A percentile compares a stretch with the other conserved stretches of the same genome.
Evolutionary conservation across 1,140 invertebrate species (phyloP).

Genomic region (Pachyrhynchus sulphureomaculatus): DNA sequence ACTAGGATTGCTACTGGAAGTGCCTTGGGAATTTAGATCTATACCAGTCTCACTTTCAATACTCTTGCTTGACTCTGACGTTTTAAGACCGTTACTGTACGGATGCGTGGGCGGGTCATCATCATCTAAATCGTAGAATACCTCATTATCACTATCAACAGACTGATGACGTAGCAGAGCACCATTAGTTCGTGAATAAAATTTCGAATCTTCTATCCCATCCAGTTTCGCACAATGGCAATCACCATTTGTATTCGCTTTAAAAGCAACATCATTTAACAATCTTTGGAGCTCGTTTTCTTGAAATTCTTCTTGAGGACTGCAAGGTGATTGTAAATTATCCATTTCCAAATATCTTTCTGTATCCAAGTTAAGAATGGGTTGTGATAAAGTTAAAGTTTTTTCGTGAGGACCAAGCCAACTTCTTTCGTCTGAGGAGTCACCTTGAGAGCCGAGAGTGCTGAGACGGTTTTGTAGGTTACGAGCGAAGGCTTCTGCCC

Average conservation of each 20-base stretch:
- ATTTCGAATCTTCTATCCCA: slow-evolving; percentile 41
- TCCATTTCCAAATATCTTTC: slow-evolving; percentile 63
- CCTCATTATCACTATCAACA: slow-evolving; percentile 56
- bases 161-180: slow-evolving; percentile 14
- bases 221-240: slow-evolving; percentile 46
- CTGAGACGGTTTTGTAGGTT: slow-evolving; percentile 71
- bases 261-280: slow-evolving; percentile 37
- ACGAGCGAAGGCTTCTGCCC: slow-evolving; percentile 76
- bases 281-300: slow-evolving; percentile 34
- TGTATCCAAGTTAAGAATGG: slow-evolving; percentile 56
- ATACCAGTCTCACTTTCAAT: slow-evolving; percentile 21
- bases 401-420: slow-evolving; percentile 50
- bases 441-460: slow-evolving; percentile 60
- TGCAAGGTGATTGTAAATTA: slow-evolving; percentile 62
- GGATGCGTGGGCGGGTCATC: slow-evolving; percentile 7
- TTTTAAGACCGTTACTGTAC: slow-evolving; percentile 8
- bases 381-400: slow-evolving; percentile 48
- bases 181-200: slow-evolving; percentile 26
- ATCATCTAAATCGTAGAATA: slow-evolving; percentile 58
- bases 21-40: slow-evolving; percentile 10
- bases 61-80: slow-evolving; percentile 26
- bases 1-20: slow-evolving; percentile 7
- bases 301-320: slow-evolving; percentile 61
- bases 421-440: slow-evolving; percentile 51
- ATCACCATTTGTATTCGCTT: slow-evolving; percentile 35